A percentile compares a stretch with the other conserved stretches of the same genome.
phyloP scores from a whole-genome alignment of 2,797 vertebrate species.

The Paramormyrops hopkinsi region DNA sequence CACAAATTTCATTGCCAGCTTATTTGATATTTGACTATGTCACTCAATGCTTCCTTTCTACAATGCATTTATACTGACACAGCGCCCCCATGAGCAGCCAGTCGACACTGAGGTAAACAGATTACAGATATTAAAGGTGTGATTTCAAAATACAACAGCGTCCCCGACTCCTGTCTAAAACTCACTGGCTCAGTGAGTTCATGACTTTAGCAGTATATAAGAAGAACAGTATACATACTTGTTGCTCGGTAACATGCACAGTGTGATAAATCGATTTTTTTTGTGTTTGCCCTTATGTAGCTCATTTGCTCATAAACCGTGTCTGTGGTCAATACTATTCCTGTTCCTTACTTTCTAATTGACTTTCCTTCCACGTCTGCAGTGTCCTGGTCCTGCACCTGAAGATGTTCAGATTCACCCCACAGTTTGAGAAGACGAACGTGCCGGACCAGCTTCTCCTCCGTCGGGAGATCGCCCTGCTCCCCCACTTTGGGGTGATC shows the following conservation, averaged over 20 bases:
- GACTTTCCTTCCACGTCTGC: not conserved
- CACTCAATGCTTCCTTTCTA: not conserved
- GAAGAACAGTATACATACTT: not conserved
- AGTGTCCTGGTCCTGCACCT: not conserved
- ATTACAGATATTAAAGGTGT: not conserved
- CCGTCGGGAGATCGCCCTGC: not conserved
- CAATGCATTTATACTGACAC: not conserved
- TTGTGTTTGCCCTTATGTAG: not conserved
- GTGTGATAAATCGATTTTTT: not conserved
- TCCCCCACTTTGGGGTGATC: not conserved
- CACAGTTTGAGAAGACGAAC: not conserved
- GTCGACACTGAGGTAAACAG: not conserved
- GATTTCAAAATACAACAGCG: not conserved
- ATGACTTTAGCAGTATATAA: not conserved
- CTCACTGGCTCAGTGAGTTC: not conserved
- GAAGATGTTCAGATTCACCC: not conserved
- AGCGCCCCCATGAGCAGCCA: too few species aligned
- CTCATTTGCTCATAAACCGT: not conserved
- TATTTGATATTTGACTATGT: not conserved
- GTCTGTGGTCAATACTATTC: not conserved
- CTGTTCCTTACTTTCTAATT: not conserved
- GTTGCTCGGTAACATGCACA: not conserved
- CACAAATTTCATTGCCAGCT: not conserved
- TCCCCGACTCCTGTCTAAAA: too few species aligned
- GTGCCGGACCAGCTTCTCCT: not conserved